Evolutionary conservation across 1,140 invertebrate species (phyloP).

Genomic region (Drosophila ogumai): DNA sequence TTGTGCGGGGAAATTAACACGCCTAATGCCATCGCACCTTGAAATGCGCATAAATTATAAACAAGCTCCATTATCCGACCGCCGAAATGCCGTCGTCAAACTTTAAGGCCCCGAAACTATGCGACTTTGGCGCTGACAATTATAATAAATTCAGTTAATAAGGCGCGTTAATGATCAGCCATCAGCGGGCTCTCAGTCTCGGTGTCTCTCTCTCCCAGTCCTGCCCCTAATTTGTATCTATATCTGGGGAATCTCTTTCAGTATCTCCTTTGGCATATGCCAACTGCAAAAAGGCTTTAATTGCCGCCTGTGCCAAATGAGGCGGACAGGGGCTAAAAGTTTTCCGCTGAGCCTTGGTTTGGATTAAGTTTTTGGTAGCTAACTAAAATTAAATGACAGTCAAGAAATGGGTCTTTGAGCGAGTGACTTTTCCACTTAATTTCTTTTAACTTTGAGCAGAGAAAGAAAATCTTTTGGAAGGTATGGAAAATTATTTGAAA

Average conservation of each 20-base stretch:
- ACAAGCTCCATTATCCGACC: conserved; percentile 66
- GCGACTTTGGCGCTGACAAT: conserved; percentile 58
- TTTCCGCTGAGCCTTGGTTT: conserved; percentile 20
- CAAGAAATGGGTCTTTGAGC: conserved; percentile 10
- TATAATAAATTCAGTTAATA: conserved; percentile 82
- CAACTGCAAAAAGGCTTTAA: conserved; percentile 38
- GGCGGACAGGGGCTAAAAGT: conserved; percentile 31
- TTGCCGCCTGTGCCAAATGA: conserved; percentile 43
- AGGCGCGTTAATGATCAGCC: conserved; percentile 77
- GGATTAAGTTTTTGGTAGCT: conserved; percentile 33
- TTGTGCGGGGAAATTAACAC: conserved; percentile 67
- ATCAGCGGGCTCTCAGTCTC: conserved; percentile 56
- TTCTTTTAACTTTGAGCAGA: conserved; percentile 1
- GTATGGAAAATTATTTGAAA: no score
- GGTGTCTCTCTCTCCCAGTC: conserved; percentile 17
- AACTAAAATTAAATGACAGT: conserved; percentile 21
- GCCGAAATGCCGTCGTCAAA: conserved; percentile 50
- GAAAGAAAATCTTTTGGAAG: neutral
- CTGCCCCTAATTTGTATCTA: conserved; percentile 28
- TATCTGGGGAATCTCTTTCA: neutral
- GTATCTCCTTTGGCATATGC: conserved; percentile 38
- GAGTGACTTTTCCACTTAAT: conserved; percentile 22
- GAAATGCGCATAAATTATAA: conserved; percentile 78
- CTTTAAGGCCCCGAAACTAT: conserved; percentile 62
- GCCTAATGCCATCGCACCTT: conserved; percentile 70